Base-by-base conservation (phyloP, 2,888 invertebrate species). In the Lysandra bellargus region DNA sequence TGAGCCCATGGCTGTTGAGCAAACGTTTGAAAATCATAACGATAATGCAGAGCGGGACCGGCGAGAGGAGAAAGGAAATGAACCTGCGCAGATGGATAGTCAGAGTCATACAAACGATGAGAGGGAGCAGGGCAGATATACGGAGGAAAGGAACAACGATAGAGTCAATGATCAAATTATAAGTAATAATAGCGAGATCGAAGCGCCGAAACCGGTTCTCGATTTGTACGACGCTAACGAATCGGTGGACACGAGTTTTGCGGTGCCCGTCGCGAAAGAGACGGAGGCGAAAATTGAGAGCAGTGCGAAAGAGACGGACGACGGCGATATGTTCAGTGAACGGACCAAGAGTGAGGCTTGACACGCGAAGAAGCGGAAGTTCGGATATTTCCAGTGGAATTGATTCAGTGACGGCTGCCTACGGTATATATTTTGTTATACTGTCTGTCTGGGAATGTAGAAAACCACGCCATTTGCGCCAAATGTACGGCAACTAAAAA, bases 361-460 rank as follows among this genome's bases (percentile, higher is more conserved):
- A 93, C 92, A 86, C 80, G 85, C 88, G 84, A 84, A 85, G 30
- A 82, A 84, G 78, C 87, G 91, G 89, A 88, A 88, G 85, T 87
- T 87, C 79, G 92, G 91, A 82, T 90, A 91, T 88, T 92, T 92
- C 90, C 92, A 91, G 88, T 90, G 91, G 91, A 89, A 88, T 87
- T 92, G 92, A 93, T 92, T 93, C 93, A 93, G 94, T 92, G 92
- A 90, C 88, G 87, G 80, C 80, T 80, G 80, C 82, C 80, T 61
- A 61, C 78, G 73, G 79, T 72, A 37, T 57, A 60, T 60, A 33
- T 76, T 53, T 75, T 75, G 69, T 69, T 69, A 69, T 69, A 69
- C 33, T 23, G 33, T 14, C 64, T 1, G 4, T 17, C 69, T 9
- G 17, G 5, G 14, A 69, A 37, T 69, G 9, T 37, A 69, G 69